Base-by-base conservation (phyloP, 2,888 invertebrate species). In the Ophraella communa region DNA sequence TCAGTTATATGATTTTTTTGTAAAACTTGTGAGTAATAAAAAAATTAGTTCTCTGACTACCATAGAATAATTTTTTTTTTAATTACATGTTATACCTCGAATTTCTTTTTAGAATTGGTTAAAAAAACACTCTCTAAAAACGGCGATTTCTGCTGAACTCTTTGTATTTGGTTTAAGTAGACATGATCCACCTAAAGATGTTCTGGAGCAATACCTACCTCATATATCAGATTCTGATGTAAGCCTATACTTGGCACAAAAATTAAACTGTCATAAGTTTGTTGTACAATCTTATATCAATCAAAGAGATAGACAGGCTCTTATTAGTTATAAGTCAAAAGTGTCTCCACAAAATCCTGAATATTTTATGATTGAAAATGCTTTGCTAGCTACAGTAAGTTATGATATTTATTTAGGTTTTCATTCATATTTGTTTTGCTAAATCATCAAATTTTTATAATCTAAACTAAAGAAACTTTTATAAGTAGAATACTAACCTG, bases 311-410 rank as follows among this genome's bases (percentile, higher is more conserved):
- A 82, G 89, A 39, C 74, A 82, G 0, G 85, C 87, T 0, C 81
- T 91, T 4, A 83, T 87, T 3, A 86, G 86, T 69, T 90, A 91
- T 74, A 88, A 88, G 77, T 85, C 86, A 73, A 84, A 86, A 3
- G 79, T 91, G 1, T 84, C 84, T 55, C 85, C 87, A 0, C 87
- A 89, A 68, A 87, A 89, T 0, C 91, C 92, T 72, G 91, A 91
- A 74, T 89, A 89, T 72, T 88, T 90, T 72, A 86, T 91, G 64
- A 91, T 91, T 39, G 92, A 92, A 73, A 91, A 89, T 74, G 87
- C 88, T 1, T 79, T 93, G 0, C 74, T 73, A 60, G 72, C 74
- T 53, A 62, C 27, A 52, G 65, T 63, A 52, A 56, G 63, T 63
- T 68, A 33, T 53, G 18, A 17, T 30, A 8, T n/a, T n/a, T n/a